Conservation (phyloP, 23 tunicate genomes). For the Halocynthia aurantium region DNA sequence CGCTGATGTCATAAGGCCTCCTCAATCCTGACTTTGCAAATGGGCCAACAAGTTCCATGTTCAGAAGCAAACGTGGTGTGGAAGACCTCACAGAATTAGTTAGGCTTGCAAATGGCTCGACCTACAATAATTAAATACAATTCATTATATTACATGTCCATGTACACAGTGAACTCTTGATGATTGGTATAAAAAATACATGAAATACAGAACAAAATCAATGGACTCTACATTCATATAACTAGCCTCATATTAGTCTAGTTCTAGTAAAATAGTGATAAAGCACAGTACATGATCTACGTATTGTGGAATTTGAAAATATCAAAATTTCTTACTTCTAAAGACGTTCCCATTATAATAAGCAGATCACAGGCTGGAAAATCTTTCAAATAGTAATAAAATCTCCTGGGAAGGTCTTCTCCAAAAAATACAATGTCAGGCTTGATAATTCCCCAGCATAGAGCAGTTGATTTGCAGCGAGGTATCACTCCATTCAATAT, state of each 20-base stretch:
- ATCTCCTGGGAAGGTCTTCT: constrained; percentile 76
- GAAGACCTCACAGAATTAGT: constrained; percentile 40
- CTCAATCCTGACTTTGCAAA: constrained; percentile 36
- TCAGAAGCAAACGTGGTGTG: constrained; percentile 64
- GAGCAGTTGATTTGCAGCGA: constrained; percentile 49
- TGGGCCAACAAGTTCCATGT: constrained; percentile 70
- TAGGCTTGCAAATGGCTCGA: constrained; percentile 87
- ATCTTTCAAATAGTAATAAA: constrained; percentile 75
- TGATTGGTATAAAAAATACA: too few relatives aligned
- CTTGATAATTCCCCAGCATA: constrained; percentile 71
- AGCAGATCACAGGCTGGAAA: constrained; percentile 76
- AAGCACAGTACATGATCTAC: background rate
- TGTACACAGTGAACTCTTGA: too few relatives aligned
- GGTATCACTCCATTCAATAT: constrained; percentile 51
- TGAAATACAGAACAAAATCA: too few relatives aligned
- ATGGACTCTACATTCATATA: too few relatives aligned
- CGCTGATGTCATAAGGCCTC: constrained; percentile 39
- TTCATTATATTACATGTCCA: too few relatives aligned
- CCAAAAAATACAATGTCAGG: constrained; percentile 97
- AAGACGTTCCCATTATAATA: constrained; percentile 88
- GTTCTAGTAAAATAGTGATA: background rate
- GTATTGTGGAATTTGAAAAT: background rate
- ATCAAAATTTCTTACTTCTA: constrained; percentile 33
- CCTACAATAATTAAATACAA: constrained; percentile 11
- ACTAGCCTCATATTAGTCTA: too few relatives aligned